phyloP scores from a whole-genome alignment of 2,797 vertebrate genomes.

The Cheirogaleus major region DNA sequence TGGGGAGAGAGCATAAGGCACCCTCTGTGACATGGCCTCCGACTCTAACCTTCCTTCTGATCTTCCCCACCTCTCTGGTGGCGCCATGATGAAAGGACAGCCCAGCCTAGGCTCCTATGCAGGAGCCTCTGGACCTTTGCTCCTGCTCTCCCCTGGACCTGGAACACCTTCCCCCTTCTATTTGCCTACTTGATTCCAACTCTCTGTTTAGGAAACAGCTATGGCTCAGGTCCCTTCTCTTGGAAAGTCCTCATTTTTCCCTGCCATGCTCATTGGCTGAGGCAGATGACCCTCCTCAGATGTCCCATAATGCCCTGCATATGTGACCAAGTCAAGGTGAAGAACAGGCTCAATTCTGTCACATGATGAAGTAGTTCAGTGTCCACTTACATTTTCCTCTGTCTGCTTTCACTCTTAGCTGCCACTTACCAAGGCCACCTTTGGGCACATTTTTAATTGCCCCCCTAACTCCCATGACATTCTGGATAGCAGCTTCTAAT shows the following conservation, averaged over 20 bases:
- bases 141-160: background rate
- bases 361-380: background rate
- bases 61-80: background rate
- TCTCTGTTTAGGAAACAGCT: background rate
- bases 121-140: background rate
- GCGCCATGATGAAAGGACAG: background rate
- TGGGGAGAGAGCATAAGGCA: background rate
- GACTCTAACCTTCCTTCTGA: background rate
- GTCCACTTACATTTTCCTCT: background rate
- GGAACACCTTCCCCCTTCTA: background rate
- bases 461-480: background rate
- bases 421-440: background rate
- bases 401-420: background rate
- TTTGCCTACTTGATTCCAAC: background rate
- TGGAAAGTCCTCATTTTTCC: background rate
- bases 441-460: background rate
- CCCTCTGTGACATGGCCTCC: background rate
- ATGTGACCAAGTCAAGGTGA: background rate
- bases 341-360: background rate
- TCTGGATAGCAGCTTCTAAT: background rate
- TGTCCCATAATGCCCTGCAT: background rate
- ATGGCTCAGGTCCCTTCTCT: background rate
- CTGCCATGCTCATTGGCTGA: background rate
- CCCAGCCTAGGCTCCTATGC: background rate
- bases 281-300: background rate